These are phyloP conservation scores for Lepidurus packardi DNA, from an alignment of 1,140 invertebrate genomes.

Conservation along the genomic window DNA sequence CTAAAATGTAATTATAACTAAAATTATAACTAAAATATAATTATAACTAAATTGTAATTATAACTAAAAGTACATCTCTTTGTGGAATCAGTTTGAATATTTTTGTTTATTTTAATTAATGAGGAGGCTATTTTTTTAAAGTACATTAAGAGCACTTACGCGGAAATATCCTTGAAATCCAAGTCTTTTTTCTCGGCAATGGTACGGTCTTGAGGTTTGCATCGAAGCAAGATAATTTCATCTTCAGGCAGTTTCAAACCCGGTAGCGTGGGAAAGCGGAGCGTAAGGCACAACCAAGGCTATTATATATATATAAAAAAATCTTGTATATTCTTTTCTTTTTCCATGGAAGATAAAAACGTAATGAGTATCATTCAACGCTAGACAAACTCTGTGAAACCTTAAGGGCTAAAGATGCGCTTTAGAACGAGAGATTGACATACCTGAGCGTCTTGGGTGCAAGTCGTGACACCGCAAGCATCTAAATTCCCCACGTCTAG, in stretches of 20 bases:
- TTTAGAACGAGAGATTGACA: background rate
- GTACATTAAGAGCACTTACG: background rate
- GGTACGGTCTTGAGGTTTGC: conserved; percentile 54
- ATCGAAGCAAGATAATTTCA: conserved; percentile 55
- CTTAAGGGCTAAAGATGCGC: background rate
- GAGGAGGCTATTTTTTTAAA: background rate
- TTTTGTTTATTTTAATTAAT: background rate
- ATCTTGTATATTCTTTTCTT: background rate
- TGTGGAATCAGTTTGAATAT: background rate
- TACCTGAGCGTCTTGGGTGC: conserved; percentile 32
- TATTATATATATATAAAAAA: conserved; percentile 32
- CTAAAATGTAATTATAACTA: background rate
- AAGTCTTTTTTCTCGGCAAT: conserved; percentile 52
- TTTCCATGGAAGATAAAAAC: background rate
- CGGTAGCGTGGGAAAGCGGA: conserved; percentile 55
- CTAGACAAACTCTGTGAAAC: background rate
- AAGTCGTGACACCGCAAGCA: conserved; percentile 33
- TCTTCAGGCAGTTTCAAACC: conserved; percentile 58
- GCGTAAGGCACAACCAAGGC: conserved; percentile 49
- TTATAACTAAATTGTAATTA: conserved; percentile 4
- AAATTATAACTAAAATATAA: background rate
- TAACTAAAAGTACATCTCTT: background rate
- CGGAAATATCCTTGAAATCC: conserved; percentile 38
- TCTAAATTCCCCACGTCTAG: conserved; percentile 34
- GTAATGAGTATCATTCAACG: background rate